Evolutionary conservation across 2,797 vertebrate species (phyloP), one percentile per base, ranked within the genome.

Genomic region (Erethizon dorsatum): DNA sequence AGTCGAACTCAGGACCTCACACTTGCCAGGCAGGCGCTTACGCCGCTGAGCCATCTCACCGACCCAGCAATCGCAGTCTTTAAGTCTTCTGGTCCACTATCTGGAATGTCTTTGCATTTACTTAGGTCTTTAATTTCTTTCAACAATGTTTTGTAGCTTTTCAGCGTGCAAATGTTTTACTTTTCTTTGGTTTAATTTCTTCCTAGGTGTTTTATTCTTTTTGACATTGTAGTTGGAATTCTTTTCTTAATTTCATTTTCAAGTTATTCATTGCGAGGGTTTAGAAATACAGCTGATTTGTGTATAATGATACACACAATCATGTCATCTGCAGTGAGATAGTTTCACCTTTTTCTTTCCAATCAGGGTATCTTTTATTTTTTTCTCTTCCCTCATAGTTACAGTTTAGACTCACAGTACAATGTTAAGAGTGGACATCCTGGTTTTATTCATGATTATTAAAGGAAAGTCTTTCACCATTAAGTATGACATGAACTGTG

Each of bases 261-360:
- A 45, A 6, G 22, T 63, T 83, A 24, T 33, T 63, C 56, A 59
- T 59, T 59, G n/a, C 4, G 31, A 33, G 41, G 37, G 41, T 47
- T 61, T 56, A 54, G 31, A 56, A 78, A 89, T 61, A 45, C 4
- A 56, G 37, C 50, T n/a, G 10, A 63, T 61, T n/a, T 84, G 73
- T 47, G 73, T 75, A 47, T 75, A 75, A 47, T 75, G 24, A 75
- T 78, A 4, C 45, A 33, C 47, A 65, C 63, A 9, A 45, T 84
- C 71, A 90, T 41, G 15, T 20, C 73, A 79, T 67, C 78, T 26
- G 1, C 56, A 63, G 5, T 45, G n/a, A 90, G 24, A 71, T 37
- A 24, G 22, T 94, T 96, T 87, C 88, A 15, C 17, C 95, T 94
- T 47, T 91, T 96, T 77, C 41, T 90, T 93, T 80, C 22, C 52